A percentile compares a stretch with the other conserved stretches of the same genome.
Evolutionary conservation across 2,113 vertebrate genomes (phyloP).

Genomic region (Clarias gariepinus): DNA sequence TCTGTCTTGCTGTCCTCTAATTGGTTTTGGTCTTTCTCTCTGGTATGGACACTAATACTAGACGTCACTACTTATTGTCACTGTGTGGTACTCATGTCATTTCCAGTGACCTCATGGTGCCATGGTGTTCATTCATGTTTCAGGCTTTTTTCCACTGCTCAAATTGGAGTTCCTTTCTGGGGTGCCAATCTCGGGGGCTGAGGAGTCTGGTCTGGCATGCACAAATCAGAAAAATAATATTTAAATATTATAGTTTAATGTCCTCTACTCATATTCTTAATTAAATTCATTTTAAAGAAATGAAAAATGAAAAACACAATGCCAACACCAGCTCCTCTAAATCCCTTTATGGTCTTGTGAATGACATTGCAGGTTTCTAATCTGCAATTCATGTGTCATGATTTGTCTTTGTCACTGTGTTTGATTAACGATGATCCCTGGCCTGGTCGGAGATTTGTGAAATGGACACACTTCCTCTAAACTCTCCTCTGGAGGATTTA

Average conservation of each 20-base stretch:
- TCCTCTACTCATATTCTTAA: background rate
- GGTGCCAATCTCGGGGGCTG: slow-evolving; percentile 52
- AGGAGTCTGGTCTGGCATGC: slow-evolving; percentile 48
- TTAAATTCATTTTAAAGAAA: background rate
- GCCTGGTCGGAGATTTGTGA: slow-evolving; percentile 54
- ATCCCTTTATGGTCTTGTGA: slow-evolving; percentile 68
- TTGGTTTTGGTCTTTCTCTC: slow-evolving; percentile 30
- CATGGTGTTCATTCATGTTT: slow-evolving; percentile 67
- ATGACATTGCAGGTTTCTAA: slow-evolving; percentile 61
- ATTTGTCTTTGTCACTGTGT: slow-evolving; percentile 58
- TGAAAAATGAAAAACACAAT: background rate
- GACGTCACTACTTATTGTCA: slow-evolving; percentile 49
- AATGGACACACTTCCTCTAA: slow-evolving; percentile 45
- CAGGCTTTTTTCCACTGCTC: slow-evolving; percentile 56
- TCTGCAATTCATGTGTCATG: slow-evolving; percentile 62
- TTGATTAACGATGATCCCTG: slow-evolving; percentile 36
- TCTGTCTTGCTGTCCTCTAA: slow-evolving; percentile 17
- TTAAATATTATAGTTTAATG: background rate
- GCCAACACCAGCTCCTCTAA: slow-evolving; percentile 61
- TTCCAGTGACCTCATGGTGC: slow-evolving; percentile 56
- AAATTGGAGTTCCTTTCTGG: slow-evolving; percentile 49
- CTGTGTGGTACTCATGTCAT: slow-evolving; percentile 56
- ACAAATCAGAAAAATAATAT: background rate
- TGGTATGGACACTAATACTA: slow-evolving; percentile 37
- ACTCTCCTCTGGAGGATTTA: slow-evolving; percentile 49